Conservation (phyloP, 1,140 invertebrate species). For the Lepidurus arcticus region DNA sequence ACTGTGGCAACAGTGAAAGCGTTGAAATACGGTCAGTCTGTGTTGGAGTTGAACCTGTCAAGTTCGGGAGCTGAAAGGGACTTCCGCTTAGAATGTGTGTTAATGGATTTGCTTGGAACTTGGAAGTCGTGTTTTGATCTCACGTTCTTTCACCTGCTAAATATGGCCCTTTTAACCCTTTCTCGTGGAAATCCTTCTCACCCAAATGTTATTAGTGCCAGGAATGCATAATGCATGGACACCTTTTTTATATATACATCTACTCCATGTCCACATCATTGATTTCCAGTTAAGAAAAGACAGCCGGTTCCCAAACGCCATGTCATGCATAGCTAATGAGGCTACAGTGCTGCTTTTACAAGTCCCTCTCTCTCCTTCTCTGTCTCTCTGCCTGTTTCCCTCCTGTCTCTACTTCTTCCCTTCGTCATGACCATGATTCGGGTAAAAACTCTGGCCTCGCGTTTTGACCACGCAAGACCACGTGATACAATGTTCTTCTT, state of each 20-base stretch:
- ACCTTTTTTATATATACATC: neutral
- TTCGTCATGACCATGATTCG: neutral
- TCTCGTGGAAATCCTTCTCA: neutral
- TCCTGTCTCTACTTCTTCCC: neutral
- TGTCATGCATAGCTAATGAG: constrained; percentile 18
- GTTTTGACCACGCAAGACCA: neutral
- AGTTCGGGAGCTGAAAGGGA: neutral
- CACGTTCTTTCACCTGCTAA: neutral
- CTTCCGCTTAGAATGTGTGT: neutral
- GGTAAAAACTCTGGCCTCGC: neutral
- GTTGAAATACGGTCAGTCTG: no score
- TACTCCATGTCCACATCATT: constrained; percentile 5
- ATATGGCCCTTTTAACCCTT: neutral
- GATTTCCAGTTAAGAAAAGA: constrained; percentile 16
- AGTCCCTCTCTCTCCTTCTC: neutral
- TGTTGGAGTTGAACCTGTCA: neutral
- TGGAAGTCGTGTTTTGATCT: neutral
- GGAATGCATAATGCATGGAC: constrained; percentile 5
- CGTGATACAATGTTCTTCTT: neutral
- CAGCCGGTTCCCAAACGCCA: neutral
- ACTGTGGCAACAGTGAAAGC: no score
- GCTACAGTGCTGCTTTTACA: neutral
- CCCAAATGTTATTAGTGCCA: neutral
- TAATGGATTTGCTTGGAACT: neutral
- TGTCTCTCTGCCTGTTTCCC: neutral